phyloP scores from a whole-genome alignment of 2,797 vertebrate species.

The Anas georgica region DNA sequence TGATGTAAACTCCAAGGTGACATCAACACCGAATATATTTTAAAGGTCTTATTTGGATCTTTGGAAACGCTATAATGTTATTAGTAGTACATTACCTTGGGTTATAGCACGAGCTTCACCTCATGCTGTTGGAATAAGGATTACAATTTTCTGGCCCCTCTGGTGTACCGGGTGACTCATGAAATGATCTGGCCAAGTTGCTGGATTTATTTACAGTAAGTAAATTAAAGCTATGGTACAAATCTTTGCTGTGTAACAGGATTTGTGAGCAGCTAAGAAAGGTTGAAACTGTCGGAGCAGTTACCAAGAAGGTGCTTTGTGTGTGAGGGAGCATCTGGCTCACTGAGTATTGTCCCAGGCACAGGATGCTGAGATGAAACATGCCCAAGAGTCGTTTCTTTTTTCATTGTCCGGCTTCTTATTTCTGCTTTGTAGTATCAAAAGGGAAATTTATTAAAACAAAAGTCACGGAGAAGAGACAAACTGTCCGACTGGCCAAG shows the following conservation, averaged over 20 bases:
- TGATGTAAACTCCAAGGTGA: background rate
- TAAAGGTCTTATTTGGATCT: background rate
- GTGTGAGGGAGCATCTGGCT: background rate
- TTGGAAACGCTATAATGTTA: background rate
- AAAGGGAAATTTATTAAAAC: background rate
- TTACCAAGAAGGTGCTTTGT: conserved; percentile 6
- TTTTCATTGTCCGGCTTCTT: background rate
- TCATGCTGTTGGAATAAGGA: background rate
- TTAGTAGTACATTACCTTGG: background rate
- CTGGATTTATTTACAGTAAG: conserved; percentile 49
- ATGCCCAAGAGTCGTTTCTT: background rate
- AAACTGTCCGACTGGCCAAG: background rate
- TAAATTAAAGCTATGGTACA: conserved; percentile 55
- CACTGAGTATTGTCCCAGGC: background rate
- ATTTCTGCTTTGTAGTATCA: background rate
- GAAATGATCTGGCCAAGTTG: background rate
- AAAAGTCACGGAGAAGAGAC: background rate
- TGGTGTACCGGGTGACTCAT: background rate
- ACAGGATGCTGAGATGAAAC: background rate
- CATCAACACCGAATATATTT: background rate
- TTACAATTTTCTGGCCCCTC: background rate
- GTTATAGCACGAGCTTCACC: accelerated
- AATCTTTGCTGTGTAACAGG: conserved; percentile 52
- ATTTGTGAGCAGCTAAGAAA: conserved; percentile 32
- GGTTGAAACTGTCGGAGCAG: background rate